A percentile compares a stretch with the other conserved stretches of the same genome.
Conservation (phyloP, 2,888 invertebrate genomes). For the Perizoma affinitatum region DNA sequence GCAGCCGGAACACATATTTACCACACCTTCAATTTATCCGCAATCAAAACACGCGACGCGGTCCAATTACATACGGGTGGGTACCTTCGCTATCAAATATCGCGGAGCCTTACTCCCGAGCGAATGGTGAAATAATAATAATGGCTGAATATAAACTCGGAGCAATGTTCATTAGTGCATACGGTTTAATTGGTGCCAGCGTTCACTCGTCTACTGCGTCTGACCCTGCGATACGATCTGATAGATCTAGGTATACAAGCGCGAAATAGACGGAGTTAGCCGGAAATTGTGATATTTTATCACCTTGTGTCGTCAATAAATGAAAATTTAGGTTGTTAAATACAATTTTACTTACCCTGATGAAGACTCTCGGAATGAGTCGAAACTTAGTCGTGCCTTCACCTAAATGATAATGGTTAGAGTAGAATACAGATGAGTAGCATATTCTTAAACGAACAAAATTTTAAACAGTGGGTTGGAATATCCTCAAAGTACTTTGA, state of each 20-base stretch:
- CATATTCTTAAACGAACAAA: too few relatives aligned
- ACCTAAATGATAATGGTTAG: too few relatives aligned
- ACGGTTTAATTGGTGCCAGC: slow-evolving; percentile 40
- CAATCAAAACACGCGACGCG: slow-evolving; percentile 25
- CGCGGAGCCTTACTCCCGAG: slow-evolving; percentile 32
- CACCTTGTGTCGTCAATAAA: too few relatives aligned
- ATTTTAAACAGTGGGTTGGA: too few relatives aligned
- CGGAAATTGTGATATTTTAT: too few relatives aligned
- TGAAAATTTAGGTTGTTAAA: too few relatives aligned
- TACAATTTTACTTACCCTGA: too few relatives aligned
- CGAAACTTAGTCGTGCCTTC: too few relatives aligned
- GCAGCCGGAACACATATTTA: background rate
- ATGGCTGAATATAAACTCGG: slow-evolving; percentile 38
- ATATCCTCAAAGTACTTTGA: too few relatives aligned
- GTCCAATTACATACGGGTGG: slow-evolving; percentile 28
- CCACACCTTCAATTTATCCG: slow-evolving; percentile 13
- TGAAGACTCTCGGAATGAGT: too few relatives aligned
- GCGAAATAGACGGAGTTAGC: too few relatives aligned
- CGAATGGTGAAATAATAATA: slow-evolving; percentile 39
- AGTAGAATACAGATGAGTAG: too few relatives aligned
- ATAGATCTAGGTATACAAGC: background rate
- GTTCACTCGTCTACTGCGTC: slow-evolving; percentile 15
- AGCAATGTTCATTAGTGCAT: slow-evolving; percentile 43
- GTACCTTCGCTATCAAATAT: slow-evolving; percentile 40
- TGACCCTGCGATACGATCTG: slow-evolving; percentile 13